A percentile compares a stretch with the other conserved stretches of the same genome.
These are phyloP conservation scores for Leptinotarsa texana DNA, from an alignment of 1,140 invertebrate species.

Conservation along the genomic window DNA sequence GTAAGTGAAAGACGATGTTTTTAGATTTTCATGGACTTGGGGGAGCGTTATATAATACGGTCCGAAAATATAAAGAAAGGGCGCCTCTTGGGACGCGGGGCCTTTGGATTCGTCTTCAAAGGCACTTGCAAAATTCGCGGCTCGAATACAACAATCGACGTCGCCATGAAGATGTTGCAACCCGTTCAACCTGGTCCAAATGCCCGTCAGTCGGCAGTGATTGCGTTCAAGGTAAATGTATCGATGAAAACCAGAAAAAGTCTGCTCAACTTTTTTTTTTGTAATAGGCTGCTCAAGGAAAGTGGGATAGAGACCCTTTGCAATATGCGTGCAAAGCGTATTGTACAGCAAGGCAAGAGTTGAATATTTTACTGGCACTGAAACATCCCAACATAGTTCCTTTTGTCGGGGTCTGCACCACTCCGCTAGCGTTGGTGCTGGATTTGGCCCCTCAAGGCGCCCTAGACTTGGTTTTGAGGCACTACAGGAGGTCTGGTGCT, in stretches of 20 bases:
- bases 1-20: conserved; percentile 14
- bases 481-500: conserved; percentile 82
- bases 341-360: conserved; percentile 90
- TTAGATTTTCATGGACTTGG: conserved; percentile 86
- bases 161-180: conserved; percentile 95
- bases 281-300: conserved; percentile 66
- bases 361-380: conserved; percentile 84
- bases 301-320: conserved; percentile 89
- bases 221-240: conserved; percentile 71
- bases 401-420: conserved; percentile 83
- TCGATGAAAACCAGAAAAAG: not conserved
- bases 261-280: not conserved
- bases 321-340: conserved; percentile 94
- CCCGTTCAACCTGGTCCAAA: conserved; percentile 86
- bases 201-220: conserved; percentile 71
- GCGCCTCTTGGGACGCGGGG: conserved; percentile 87
- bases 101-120: conserved; percentile 96
- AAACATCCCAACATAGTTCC: conserved; percentile 91
- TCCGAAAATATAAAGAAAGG: conserved; percentile 79
- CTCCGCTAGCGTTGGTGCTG: conserved; percentile 88
- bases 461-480: conserved; percentile 78
- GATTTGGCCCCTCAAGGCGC: conserved; percentile 91
- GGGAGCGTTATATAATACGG: conserved; percentile 75
- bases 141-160: conserved; percentile 65
- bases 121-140: conserved; percentile 72